Evolutionary conservation across 92 coral and sea anemone species (phyloP).

Genomic region (Virgularia gustaviana): DNA sequence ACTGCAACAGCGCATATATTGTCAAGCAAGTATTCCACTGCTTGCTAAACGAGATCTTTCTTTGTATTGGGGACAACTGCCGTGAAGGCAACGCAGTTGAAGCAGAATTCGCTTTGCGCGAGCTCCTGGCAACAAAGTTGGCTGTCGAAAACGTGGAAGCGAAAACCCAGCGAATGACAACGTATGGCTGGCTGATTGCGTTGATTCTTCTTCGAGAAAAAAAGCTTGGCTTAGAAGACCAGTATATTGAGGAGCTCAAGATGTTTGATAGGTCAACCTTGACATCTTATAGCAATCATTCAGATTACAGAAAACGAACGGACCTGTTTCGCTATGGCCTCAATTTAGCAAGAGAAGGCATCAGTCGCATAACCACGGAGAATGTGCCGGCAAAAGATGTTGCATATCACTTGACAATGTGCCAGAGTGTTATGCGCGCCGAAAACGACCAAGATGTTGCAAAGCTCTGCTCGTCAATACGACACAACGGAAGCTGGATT

Average conservation of each 20-base stretch:
- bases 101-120: slow-evolving; percentile 10
- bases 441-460: background rate
- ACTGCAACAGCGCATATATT: slow-evolving; percentile 8
- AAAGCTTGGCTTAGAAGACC: background rate
- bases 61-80: background rate
- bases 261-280: background rate
- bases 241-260: background rate
- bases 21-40: background rate
- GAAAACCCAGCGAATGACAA: background rate
- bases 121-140: background rate
- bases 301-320: background rate
- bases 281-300: background rate
- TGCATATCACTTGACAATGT: background rate
- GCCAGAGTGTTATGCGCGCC: background rate
- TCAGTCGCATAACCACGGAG: background rate
- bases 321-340: background rate
- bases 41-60: slow-evolving; percentile 15
- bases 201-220: background rate
- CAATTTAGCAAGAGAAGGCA: background rate
- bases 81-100: background rate
- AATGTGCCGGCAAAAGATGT: background rate
- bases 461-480: background rate
- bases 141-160: background rate
- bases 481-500: background rate
- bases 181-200: background rate